These are phyloP conservation scores for Lasius fuliginosus DNA, from an alignment of 2,888 invertebrate species.

Conservation along the genomic window DNA sequence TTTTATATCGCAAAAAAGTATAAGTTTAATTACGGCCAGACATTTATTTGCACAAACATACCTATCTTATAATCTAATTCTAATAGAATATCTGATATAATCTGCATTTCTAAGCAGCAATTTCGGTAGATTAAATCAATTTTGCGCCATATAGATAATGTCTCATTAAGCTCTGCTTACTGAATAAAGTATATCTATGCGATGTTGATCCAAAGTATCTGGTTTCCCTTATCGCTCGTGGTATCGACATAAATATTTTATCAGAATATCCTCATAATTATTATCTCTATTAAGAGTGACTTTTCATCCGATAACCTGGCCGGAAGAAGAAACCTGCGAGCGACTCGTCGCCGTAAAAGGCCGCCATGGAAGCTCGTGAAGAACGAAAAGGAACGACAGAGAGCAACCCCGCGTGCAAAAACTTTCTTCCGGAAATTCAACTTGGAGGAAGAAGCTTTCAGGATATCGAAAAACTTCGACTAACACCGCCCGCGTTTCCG, in stretches of 20 bases:
- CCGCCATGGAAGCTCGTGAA: slow-evolving; percentile 27
- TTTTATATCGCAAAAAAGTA: not conserved
- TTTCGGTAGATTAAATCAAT: slow-evolving; percentile 22
- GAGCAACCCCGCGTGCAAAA: slow-evolving; percentile 59
- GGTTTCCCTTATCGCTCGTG: slow-evolving; percentile 53
- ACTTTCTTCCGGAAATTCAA: slow-evolving; percentile 70
- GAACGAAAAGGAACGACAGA: slow-evolving; percentile 26
- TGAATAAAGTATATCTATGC: slow-evolving; percentile 16
- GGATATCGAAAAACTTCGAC: slow-evolving; percentile 80
- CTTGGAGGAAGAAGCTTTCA: slow-evolving; percentile 77
- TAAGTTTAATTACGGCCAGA: not conserved
- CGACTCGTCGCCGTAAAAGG: slow-evolving; percentile 30
- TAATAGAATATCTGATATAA: not conserved
- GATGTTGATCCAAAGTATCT: slow-evolving; percentile 55
- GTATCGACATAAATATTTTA: slow-evolving; percentile 61
- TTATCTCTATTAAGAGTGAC: slow-evolving; percentile 65
- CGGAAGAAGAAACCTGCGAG: slow-evolving; percentile 61
- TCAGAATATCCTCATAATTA: slow-evolving; percentile 67
- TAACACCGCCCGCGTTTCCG: slow-evolving; percentile 72
- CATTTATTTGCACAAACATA: not conserved
- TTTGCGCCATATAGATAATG: slow-evolving; percentile 4
- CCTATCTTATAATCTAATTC: not conserved
- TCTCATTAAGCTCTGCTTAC: slow-evolving; percentile 32
- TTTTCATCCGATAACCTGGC: slow-evolving; percentile 65
- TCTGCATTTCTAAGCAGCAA: not conserved